Evolutionary conservation across 1,140 invertebrate genomes (phyloP).

Genomic region (Sycophaga agraensis): DNA sequence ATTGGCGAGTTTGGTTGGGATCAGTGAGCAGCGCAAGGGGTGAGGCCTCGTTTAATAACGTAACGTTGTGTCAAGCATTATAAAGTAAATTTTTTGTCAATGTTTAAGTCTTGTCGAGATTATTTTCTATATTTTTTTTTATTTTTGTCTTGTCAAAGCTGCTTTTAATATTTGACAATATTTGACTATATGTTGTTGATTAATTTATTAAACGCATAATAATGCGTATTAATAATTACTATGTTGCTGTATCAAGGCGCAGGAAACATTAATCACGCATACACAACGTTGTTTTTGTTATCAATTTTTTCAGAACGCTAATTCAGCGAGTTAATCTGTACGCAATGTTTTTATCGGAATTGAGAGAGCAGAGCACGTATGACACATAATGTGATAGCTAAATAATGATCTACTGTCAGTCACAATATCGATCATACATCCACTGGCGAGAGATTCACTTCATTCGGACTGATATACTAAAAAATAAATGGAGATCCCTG

Average conservation of each 20-base stretch:
- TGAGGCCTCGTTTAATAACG: constrained; percentile 44
- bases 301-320: not conserved
- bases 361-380: constrained; percentile 49
- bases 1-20: constrained; percentile 32
- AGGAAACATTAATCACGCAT: constrained; percentile 11
- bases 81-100: constrained; percentile 36
- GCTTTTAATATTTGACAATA: constrained; percentile 22
- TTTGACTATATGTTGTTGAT: not conserved
- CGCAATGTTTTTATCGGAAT: constrained; percentile 37
- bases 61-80: constrained; percentile 48
- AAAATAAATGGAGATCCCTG: no score
- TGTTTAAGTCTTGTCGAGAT: constrained; percentile 33
- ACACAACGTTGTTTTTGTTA: no score
- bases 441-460: not conserved
- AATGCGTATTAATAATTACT: constrained; percentile 4
- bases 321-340: constrained; percentile 13
- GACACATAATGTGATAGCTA: constrained; percentile 4
- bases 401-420: not conserved
- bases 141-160: constrained; percentile 35
- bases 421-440: not conserved
- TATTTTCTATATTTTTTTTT: constrained; percentile 20
- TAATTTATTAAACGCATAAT: constrained; percentile 1
- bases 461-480: no score
- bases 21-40: constrained; percentile 39
- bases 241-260: not conserved